Evolutionary conservation across 2,888 invertebrate species (phyloP), one percentile per base, ranked within the genome.

Genomic region (Macrophya alboannulata): DNA sequence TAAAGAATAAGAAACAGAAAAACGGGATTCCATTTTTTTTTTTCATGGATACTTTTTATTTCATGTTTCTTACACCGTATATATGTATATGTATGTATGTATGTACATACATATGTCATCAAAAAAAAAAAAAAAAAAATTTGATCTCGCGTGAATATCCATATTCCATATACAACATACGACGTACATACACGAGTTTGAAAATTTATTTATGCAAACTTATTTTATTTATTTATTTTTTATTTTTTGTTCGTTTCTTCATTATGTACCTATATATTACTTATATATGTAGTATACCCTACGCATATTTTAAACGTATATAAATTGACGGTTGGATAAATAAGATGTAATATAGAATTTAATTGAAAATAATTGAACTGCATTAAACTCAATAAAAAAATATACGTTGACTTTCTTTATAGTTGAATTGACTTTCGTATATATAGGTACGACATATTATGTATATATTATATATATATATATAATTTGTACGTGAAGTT

Each of bases 331-430:
- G 31, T 31, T 31, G 31, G 31, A 31, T 9, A 12, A n/a, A 43
- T 31, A 43, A 43, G n/a, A 45, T 74, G 12, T 45, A 25, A 5
- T 17, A 55, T 55, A n/a, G 74, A 43, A 81, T 81, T 62, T 10
- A 81, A 81, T 81, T 81, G 81, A 21, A 81, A 31, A 62, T 81
- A 51, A 81, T 81, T 81, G 81, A 81, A 62, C 81, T 59, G 81
- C 81, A 81, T 81, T 81, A 81, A 81, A 62, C 81, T 81, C 81
- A 59, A 81, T 81, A 9, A 81, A 62, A 59, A 59, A 31, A 31
- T 31, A 37, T 4, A 79, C 31, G 40, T 55, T 59, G 31, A 37
- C 76, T 37, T 72, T 76, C 71, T 71, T 40, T 40, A 40, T 15
- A 4, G 45, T 25, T 25, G 25, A 48, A 45, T n/a, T 48, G 48